Base-by-base conservation (phyloP, 2,888 invertebrate species). In the Noctua pronuba region DNA sequence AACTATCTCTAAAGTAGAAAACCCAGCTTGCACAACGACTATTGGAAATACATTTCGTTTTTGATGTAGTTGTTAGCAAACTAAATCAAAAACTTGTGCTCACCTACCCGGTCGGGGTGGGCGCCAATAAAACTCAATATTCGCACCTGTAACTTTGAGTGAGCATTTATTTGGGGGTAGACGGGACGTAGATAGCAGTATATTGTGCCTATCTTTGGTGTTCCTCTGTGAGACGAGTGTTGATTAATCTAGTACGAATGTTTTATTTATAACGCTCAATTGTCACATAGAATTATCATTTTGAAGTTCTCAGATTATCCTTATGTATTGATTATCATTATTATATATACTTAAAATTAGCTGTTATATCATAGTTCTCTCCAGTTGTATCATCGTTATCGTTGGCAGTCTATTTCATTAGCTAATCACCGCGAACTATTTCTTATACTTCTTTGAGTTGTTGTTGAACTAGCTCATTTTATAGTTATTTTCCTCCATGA, bases 51-150 rank as follows among this genome's bases (percentile, higher is more conserved):
- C 76, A 79, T 80, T 76, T 70, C 52, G 79, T 85, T 82, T 83
- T 79, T 75, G 77, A 70, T 83, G 80, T 82, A 75, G 84, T 87
- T 77, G 84, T 86, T 87, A 38, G 73, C 10, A 81, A 88, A 88
- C 88, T 87, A 88, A 88, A 88, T 88, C 83, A 84, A 87, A 88
- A 88, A 88, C 87, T 88, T 88, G 52, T 69, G 75, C 88, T 79
- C 16, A 41, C 70, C 68, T 46, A 31, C 65, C 41, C 73, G 13
- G 72, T 62, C 75, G 70, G 80, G 83, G 70, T 35, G 83, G 83
- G 87, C 79, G 80, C 80, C 88, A 84, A 88, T 88, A 88, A 88
- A 88, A 88, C 86, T 77, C 87, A 86, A 88, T 87, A 88, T 88
- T 88, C 87, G 55, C 88, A 88, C 87, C 88, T 88, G 75, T 73